These are phyloP conservation scores for Clarias batrachus DNA, from an alignment of 2,113 vertebrate species.

Conservation along the genomic window DNA sequence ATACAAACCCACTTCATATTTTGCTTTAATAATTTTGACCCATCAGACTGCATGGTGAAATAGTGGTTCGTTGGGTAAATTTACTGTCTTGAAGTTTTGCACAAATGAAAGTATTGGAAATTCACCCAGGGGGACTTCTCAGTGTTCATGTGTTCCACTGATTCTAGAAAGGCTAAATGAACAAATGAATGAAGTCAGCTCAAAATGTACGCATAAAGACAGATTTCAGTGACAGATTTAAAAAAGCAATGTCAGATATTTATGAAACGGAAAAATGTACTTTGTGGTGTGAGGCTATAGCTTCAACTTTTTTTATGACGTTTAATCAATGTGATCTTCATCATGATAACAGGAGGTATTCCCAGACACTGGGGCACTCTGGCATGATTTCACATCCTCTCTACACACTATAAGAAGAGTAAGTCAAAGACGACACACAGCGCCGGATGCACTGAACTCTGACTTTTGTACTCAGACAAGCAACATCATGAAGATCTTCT, in stretches of 20 bases:
- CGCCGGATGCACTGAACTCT: background rate
- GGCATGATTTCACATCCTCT: background rate
- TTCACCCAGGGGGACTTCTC: background rate
- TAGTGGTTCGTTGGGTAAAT: background rate
- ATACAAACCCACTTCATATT: background rate
- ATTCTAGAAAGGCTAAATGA: background rate
- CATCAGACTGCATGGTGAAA: background rate
- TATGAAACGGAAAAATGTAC: background rate
- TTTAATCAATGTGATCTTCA: background rate
- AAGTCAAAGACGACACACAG: background rate
- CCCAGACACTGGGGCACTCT: too few species aligned
- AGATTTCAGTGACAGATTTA: background rate
- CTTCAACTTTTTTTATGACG: background rate
- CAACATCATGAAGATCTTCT: slow-evolving; percentile 32
- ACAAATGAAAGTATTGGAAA: background rate
- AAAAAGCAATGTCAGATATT: background rate
- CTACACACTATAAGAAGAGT: slow-evolving; percentile 2
- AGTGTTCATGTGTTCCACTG: background rate
- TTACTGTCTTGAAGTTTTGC: background rate
- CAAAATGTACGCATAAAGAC: background rate
- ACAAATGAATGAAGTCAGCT: background rate
- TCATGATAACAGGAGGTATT: slow-evolving; percentile 11
- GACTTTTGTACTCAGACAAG: background rate
- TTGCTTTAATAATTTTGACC: background rate
- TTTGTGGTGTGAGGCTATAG: background rate